phyloP scores from a whole-genome alignment of 2,888 invertebrate species.

The Xanthorhoe spadicearia region DNA sequence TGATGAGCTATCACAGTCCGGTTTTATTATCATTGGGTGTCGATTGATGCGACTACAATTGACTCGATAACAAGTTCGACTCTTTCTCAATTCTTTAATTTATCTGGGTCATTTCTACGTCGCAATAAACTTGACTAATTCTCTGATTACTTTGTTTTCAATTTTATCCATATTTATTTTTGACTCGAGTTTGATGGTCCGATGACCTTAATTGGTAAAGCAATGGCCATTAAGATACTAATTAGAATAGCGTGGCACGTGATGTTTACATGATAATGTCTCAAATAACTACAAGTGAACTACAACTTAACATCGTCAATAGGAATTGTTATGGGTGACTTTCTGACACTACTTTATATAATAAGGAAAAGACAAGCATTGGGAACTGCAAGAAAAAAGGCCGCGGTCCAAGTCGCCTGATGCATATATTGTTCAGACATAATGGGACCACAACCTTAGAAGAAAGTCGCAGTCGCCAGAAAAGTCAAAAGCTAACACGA shows the following conservation, averaged over 20 bases:
- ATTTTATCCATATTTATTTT: conserved; percentile 4
- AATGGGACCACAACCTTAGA: too few species aligned
- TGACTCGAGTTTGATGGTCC: conserved; percentile 3
- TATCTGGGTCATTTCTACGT: not conserved
- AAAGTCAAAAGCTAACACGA: too few species aligned
- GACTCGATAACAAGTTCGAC: not conserved
- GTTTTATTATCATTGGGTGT: not conserved
- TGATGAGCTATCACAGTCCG: not conserved
- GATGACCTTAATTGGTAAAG: conserved; percentile 20
- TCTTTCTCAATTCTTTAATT: not conserved
- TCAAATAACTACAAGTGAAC: not conserved
- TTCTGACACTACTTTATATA: too few species aligned
- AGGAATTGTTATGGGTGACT: not conserved
- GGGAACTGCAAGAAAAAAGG: too few species aligned
- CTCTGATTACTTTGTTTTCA: not conserved
- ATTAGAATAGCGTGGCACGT: conserved; percentile 19
- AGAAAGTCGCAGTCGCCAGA: too few species aligned
- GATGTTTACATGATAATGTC: conserved; percentile 34
- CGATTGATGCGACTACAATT: not conserved
- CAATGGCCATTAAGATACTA: conserved; percentile 15
- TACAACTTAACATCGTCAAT: not conserved
- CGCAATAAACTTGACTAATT: not conserved
- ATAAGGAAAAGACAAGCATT: too few species aligned
- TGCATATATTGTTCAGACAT: too few species aligned
- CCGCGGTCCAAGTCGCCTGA: too few species aligned